phyloP scores from a whole-genome alignment of 2,113 vertebrate genomes.

The Craseonycteris thonglongyai region DNA sequence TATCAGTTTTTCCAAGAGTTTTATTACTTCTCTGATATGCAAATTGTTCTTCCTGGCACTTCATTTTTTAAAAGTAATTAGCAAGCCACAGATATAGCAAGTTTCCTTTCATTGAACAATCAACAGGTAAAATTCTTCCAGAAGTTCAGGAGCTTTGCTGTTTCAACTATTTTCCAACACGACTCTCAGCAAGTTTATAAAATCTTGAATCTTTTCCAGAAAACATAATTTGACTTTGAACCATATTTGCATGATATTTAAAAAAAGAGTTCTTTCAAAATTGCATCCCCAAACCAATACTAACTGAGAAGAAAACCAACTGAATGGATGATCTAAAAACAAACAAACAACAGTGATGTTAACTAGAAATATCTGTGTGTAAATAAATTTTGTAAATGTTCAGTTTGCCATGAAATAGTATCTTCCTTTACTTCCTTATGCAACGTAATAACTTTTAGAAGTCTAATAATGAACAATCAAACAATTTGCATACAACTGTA shows the following conservation, averaged over 20 bases:
- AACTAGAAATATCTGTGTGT: neutral
- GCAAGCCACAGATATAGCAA: neutral
- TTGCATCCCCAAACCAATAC: neutral
- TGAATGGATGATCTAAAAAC: neutral
- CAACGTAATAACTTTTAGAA: neutral
- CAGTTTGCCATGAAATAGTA: neutral
- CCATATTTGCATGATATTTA: neutral
- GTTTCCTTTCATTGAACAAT: neutral
- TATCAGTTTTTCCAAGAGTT: neutral
- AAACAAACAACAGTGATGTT: neutral
- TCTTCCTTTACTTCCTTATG: neutral
- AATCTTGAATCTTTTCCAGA: neutral
- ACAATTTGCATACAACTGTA: neutral
- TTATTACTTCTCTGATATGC: neutral
- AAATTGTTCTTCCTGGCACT: neutral
- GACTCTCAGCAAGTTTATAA: neutral
- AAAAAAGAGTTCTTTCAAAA: neutral
- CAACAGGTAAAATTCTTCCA: neutral
- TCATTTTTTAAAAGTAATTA: neutral
- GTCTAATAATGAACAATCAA: neutral
- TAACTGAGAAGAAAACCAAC: neutral
- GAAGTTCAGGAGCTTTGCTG: neutral
- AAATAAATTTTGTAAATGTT: constrained; percentile 1
- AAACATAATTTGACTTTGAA: neutral
- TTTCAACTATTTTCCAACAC: neutral